These are phyloP conservation scores for Gymnobelideus leadbeateri DNA, from an alignment of 2,113 vertebrate genomes.

Conservation along the genomic window DNA sequence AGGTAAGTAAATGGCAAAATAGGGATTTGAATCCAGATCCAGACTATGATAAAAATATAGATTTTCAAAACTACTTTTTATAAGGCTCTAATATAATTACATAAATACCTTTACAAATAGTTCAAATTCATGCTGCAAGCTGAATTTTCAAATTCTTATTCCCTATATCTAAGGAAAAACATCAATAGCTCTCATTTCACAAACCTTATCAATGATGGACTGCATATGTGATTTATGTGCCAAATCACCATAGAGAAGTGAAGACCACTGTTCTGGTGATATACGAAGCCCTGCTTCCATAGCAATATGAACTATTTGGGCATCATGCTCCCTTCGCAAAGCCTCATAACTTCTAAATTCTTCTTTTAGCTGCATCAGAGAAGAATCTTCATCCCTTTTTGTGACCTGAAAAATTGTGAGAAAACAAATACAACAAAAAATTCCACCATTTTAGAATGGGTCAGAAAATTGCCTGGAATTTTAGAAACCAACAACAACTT, in stretches of 20 bases:
- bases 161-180: conserved; percentile 34
- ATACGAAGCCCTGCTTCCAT: conserved; percentile 98
- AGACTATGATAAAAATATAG: background rate
- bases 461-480: background rate
- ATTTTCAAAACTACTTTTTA: background rate
- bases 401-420: conserved; percentile 88
- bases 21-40: background rate
- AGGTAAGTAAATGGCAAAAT: no score
- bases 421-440: background rate
- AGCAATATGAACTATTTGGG: conserved; percentile 98
- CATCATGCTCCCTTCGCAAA: conserved; percentile 94
- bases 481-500: background rate
- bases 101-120: conserved; percentile 15
- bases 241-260: conserved; percentile 96
- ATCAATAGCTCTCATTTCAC: conserved; percentile 67
- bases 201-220: conserved; percentile 98
- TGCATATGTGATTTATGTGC: conserved; percentile 99
- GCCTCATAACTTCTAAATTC: conserved; percentile 97
- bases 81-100: conserved; percentile 44
- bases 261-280: conserved; percentile 98
- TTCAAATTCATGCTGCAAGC: background rate
- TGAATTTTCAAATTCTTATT: conserved; percentile 26
- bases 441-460: background rate
- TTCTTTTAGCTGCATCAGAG: conserved; percentile 97
- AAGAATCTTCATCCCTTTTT: conserved; percentile 98